Conservation (phyloP, 2,888 invertebrate genomes). For the Apotomis turbidana region DNA sequence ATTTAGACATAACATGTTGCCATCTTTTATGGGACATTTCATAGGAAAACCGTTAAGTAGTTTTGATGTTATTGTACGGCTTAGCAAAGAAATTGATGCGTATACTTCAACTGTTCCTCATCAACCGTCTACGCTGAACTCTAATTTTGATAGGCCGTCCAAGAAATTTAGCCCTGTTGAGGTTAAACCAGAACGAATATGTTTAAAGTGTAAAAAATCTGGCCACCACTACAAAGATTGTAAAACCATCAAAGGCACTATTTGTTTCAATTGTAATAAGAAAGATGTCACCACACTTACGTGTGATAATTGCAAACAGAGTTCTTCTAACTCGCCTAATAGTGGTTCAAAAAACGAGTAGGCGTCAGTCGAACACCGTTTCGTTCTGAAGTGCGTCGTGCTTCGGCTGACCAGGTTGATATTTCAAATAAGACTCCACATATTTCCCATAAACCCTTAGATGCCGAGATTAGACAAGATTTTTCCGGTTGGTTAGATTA, state of each 20-base stretch:
- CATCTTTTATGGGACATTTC: no score
- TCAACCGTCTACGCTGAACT: no score
- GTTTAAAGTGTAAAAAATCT: neutral
- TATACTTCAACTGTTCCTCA: neutral
- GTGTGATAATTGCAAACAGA: neutral
- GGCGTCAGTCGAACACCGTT: slow-evolving; percentile 15
- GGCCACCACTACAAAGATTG: slow-evolving; percentile 15
- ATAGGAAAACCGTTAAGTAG: no score
- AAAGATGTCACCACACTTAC: slow-evolving; percentile 1
- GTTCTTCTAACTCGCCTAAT: neutral
- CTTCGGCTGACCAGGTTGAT: slow-evolving; percentile 1
- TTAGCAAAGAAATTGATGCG: no score
- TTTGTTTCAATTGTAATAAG: slow-evolving; percentile 16
- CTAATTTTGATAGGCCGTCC: neutral
- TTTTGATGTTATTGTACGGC: no score
- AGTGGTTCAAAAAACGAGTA: slow-evolving; percentile 17
- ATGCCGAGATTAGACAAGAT: neutral
- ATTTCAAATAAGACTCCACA: neutral
- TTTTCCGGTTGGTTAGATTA: slow-evolving; percentile 2
- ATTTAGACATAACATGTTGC: no score
- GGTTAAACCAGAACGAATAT: neutral
- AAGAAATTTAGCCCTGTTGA: neutral
- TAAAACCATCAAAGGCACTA: neutral
- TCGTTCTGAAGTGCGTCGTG: slow-evolving; percentile 1
- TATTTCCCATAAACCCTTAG: neutral